Conservation (phyloP, 2,888 invertebrate genomes). For the Aspidapion aeneum region DNA sequence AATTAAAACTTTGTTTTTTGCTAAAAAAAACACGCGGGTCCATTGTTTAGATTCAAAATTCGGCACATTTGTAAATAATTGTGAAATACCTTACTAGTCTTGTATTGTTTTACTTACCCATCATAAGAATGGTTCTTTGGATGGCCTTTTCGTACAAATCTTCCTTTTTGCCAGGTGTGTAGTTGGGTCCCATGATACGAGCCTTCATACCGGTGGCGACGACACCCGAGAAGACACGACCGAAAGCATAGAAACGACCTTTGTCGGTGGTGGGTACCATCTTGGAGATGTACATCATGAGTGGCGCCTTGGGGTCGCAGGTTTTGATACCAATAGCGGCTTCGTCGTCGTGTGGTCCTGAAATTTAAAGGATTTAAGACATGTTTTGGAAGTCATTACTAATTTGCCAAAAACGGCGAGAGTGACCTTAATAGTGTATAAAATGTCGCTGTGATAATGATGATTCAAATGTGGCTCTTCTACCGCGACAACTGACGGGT, state of each 20-base stretch:
- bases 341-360: constrained; percentile 88
- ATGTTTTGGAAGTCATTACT: too few relatives aligned
- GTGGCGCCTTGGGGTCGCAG: constrained; percentile 94
- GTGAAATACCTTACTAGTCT: too few relatives aligned
- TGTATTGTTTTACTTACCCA: constrained; percentile 68
- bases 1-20: background rate
- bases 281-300: constrained; percentile 99
- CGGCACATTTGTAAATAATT: too few relatives aligned
- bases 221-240: constrained; percentile 98
- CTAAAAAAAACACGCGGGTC: too few relatives aligned
- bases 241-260: constrained; percentile 99
- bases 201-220: constrained; percentile 85
- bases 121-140: constrained; percentile 99
- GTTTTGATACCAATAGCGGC: constrained; percentile 59
- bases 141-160: constrained; percentile 99
- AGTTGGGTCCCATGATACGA: constrained; percentile 99
- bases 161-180: constrained; percentile 96
- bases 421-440: too few relatives aligned
- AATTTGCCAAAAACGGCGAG: background rate
- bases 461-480: too few relatives aligned
- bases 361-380: background rate
- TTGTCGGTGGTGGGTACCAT: constrained; percentile 99
- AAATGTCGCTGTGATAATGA: too few relatives aligned
- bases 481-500: too few relatives aligned
- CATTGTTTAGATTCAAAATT: too few relatives aligned